phyloP scores from a whole-genome alignment of 2,113 vertebrate species.

The Promerops cafer region DNA sequence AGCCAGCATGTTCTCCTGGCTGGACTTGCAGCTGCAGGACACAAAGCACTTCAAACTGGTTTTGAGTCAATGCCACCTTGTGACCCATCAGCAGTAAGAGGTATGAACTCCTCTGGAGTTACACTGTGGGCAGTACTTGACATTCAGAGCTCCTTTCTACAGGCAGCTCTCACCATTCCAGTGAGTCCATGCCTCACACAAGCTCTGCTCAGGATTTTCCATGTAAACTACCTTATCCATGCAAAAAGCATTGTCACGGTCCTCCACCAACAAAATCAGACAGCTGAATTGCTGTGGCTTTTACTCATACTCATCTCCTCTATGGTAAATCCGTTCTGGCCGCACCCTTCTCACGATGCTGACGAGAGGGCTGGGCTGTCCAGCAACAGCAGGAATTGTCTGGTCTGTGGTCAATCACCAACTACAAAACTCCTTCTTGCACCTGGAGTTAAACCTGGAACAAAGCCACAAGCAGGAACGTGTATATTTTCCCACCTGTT shows the following conservation, averaged over 20 bases:
- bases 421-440: neutral
- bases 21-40: neutral
- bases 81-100: neutral
- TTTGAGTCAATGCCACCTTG: neutral
- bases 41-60: neutral
- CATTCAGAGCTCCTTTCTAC: neutral
- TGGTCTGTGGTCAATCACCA: neutral
- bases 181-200: neutral
- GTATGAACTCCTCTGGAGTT: neutral
- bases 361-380: neutral
- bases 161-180: neutral
- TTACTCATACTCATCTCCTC: neutral
- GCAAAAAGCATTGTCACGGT: neutral
- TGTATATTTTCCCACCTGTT: neutral
- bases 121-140: neutral
- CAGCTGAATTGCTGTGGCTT: neutral
- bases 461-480: neutral
- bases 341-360: neutral
- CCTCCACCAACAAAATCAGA: neutral
- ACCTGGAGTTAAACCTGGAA: neutral
- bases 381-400: neutral
- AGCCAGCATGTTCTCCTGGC: neutral
- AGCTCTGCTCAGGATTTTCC: neutral
- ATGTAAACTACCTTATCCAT: neutral
- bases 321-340: fast-evolving